Evolutionary conservation across 2,113 vertebrate genomes (phyloP), one percentile per base, ranked within the genome.

Genomic region (Cryptoleucopteryx plumbea): DNA sequence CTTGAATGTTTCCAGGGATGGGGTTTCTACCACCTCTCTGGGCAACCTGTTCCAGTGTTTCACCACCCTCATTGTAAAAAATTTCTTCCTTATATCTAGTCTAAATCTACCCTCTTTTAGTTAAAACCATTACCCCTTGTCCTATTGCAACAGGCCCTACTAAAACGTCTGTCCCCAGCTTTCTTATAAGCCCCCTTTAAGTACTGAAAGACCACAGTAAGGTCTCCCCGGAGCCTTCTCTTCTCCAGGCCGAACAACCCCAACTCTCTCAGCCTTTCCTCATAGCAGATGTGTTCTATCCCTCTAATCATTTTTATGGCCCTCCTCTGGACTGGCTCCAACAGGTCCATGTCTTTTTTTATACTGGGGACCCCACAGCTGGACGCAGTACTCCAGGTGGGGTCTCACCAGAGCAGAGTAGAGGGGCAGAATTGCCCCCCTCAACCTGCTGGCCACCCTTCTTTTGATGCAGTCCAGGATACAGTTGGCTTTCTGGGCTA

Each of bases 391-490:
- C 19, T 67, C 2, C 6, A 43, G 27, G 16, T 77, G 45, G 21
- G 50, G 22, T 59, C 31, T 82, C 31, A 20, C 9, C 8, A 62
- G 63, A 48, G 19, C 26, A 6, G 15, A 25, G 16, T 3, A 48
- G 27, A 40, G 13, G 31, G 7, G 6, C 19, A 82, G 25, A 62
- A 72, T 82, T 6, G 10, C 18, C 4, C 40, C 10, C 8, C 25
- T 72, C 1, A 2, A 18, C 13, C 23, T 56, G 29, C 25, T 82
- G 42, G 16, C 25, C 45, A 19, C 0, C 0, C 7, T 86, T 17
- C 21, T 34, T 45, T 77, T 67, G 6, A 48, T 65, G 31, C 36
- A 80, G 20, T 5, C 42, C 25, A 65, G 38, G 26, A 17, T 45
- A 15, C 0, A 0, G 11, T 43, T 70, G 48, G 11, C 29, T 36